A percentile compares a stretch with the other conserved stretches of the same genome.
Conservation (phyloP, 2,888 invertebrate species). For the Elmis aenea region DNA sequence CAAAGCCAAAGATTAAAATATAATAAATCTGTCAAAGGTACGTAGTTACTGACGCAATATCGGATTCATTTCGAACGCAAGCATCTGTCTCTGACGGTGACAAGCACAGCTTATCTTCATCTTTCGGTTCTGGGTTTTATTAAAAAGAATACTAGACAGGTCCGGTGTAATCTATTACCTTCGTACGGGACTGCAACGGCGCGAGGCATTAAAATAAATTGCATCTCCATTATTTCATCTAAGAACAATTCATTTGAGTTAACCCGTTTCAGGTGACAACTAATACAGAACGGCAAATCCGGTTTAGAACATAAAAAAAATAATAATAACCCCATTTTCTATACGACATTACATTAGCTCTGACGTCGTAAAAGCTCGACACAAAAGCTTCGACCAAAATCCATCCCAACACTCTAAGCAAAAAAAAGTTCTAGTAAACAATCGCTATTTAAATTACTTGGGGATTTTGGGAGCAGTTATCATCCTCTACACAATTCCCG, state of each 20-base stretch:
- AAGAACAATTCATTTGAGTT: conserved; percentile 16
- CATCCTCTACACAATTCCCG: conserved; percentile 22
- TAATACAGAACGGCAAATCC: conserved; percentile 10
- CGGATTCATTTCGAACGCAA: too few relatives aligned
- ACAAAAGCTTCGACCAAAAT: conserved; percentile 17
- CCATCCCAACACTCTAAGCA: conserved; percentile 9
- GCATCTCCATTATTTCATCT: conserved; percentile 11
- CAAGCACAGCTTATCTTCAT: conserved; percentile 12
- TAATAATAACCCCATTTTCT: conserved; percentile 19
- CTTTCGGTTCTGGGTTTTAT: too few relatives aligned
- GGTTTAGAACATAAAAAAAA: conserved; percentile 12
- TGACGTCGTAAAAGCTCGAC: conserved; percentile 15
- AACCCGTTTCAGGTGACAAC: conserved; percentile 6
- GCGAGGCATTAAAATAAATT: conserved; percentile 15
- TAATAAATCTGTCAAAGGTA: too few relatives aligned
- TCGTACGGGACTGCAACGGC: conserved; percentile 12
- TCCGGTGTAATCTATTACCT: conserved; percentile 18
- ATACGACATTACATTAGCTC: conserved; percentile 19
- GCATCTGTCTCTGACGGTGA: conserved; percentile 16
- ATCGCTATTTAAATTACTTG: conserved; percentile 33
- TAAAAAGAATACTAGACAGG: too few relatives aligned
- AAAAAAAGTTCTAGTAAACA: conserved; percentile 28
- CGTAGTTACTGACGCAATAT: too few relatives aligned
- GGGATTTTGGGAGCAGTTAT: conserved; percentile 28
- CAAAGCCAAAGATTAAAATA: too few relatives aligned